Conservation (phyloP, 2,113 vertebrate species). For the Leucosticte australis region DNA sequence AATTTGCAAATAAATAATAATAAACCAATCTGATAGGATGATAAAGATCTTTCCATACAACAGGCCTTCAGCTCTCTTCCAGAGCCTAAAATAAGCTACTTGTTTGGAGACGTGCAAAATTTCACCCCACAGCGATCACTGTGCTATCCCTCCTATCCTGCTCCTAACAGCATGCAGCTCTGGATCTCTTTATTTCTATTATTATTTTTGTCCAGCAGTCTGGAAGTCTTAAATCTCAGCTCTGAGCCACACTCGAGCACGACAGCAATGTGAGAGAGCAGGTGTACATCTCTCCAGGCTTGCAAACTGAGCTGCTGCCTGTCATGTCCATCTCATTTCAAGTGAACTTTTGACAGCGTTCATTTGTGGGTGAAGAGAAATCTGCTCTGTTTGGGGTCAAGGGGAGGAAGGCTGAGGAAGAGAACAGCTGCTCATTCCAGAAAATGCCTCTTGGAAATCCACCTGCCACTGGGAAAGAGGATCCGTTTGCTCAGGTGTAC, state of each 20-base stretch:
- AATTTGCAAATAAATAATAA: not conserved
- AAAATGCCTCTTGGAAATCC: not conserved
- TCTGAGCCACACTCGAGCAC: not conserved
- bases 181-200: not conserved
- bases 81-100: not conserved
- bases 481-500: conserved; percentile 2
- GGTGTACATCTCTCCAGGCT: not conserved
- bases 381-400: not conserved
- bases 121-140: fast-evolving
- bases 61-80: not conserved
- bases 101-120: not conserved
- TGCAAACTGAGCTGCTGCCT: not conserved
- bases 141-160: not conserved
- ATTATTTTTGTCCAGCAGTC: not conserved
- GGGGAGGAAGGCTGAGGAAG: not conserved
- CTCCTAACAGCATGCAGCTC: not conserved
- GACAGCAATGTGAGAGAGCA: conserved; percentile 17
- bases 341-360: not conserved
- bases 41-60: not conserved
- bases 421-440: conserved; percentile 23
- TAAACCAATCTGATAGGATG: not conserved
- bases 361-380: not conserved
- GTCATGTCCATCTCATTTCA: not conserved
- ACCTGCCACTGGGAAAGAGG: not conserved
- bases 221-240: not conserved